Percentiles rank a stretch among this genome's conserved stretches.
Evolutionary conservation across 2,888 invertebrate genomes (phyloP).

Genomic region (Platerodrilus igneus): DNA sequence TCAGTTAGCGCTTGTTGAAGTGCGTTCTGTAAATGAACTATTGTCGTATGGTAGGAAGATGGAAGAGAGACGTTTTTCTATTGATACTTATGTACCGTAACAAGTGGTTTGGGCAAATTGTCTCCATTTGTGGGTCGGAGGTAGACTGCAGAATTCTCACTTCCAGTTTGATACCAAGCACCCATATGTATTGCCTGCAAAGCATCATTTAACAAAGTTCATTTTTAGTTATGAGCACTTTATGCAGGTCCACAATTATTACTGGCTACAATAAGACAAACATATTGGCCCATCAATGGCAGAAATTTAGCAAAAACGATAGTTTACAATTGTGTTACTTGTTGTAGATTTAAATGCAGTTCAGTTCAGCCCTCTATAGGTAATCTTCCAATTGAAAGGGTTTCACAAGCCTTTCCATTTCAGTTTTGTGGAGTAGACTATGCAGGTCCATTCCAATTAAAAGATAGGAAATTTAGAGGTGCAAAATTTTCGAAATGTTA

Average conservation of each 20-base stretch:
- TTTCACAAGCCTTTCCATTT: constrained; percentile 27
- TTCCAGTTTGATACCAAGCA: constrained; percentile 15
- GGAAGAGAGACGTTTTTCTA: too few relatives aligned
- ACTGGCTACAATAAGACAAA: too few relatives aligned
- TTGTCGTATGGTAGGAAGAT: too few relatives aligned
- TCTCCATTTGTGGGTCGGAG: constrained; percentile 22
- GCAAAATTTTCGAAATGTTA: constrained; percentile 25
- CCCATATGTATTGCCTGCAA: constrained; percentile 20
- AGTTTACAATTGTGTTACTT: constrained; percentile 24
- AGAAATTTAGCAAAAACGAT: constrained; percentile 26
- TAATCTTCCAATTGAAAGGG: constrained; percentile 27
- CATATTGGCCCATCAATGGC: constrained; percentile 31
- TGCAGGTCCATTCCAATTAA: constrained; percentile 30
- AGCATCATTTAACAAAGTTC: constrained; percentile 18
- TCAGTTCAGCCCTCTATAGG: constrained; percentile 28
- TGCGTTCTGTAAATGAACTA: too few relatives aligned
- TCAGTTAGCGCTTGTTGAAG: too few relatives aligned
- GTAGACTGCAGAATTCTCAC: constrained; percentile 13
- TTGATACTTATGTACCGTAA: too few relatives aligned
- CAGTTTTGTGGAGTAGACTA: constrained; percentile 30
- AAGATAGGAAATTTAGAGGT: constrained; percentile 26
- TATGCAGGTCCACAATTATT: constrained; percentile 21
- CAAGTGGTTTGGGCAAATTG: constrained; percentile 12
- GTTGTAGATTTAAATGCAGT: constrained; percentile 26
- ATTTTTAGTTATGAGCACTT: constrained; percentile 15